Conservation (phyloP, 2,888 invertebrate species). For the Dysmachus trigonus region DNA sequence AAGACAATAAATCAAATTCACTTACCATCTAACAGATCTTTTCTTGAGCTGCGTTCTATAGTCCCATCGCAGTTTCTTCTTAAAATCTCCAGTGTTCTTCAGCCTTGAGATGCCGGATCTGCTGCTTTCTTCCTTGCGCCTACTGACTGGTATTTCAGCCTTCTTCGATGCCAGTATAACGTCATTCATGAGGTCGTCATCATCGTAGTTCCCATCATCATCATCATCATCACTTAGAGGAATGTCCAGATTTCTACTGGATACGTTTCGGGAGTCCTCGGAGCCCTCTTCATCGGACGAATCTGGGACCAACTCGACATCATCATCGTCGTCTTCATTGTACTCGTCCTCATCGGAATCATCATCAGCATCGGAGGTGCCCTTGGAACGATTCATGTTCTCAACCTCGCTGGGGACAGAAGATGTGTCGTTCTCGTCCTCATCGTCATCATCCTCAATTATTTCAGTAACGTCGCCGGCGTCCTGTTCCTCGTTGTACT, state of each 20-base stretch:
- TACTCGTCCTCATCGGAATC: background rate
- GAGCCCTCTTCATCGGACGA: background rate
- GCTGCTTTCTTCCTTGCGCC: background rate
- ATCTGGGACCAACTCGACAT: background rate
- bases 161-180: background rate
- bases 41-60: slow-evolving; percentile 39
- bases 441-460: background rate
- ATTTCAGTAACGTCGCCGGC: background rate
- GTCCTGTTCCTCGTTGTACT: background rate
- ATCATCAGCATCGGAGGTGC: background rate
- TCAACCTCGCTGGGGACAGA: background rate
- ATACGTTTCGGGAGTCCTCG: background rate
- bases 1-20: background rate
- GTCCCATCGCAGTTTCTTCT: slow-evolving; percentile 4
- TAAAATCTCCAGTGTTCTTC: background rate
- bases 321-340: slow-evolving; percentile 6
- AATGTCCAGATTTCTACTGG: background rate
- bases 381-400: background rate
- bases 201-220: background rate
- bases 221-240: background rate
- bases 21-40: slow-evolving; percentile 44
- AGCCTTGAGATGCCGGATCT: background rate
- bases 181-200: background rate
- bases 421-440: background rate
- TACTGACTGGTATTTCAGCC: background rate